Conservation (phyloP, 2,113 vertebrate genomes). For the Urocynchramus pylzowi region DNA sequence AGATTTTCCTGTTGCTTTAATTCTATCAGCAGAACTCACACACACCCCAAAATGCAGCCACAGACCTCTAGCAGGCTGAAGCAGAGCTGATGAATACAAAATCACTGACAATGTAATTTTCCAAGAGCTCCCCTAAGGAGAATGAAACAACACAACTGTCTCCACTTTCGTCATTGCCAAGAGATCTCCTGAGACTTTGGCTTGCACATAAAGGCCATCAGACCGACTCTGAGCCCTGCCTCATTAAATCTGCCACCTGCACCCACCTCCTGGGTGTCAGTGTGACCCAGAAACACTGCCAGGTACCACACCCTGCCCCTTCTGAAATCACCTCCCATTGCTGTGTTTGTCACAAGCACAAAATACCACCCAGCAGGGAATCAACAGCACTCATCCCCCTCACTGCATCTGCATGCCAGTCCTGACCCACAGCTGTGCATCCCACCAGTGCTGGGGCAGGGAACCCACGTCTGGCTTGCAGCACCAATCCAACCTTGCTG, state of each 20-base stretch:
- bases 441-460: neutral
- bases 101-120: neutral
- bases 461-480: neutral
- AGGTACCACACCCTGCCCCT: neutral
- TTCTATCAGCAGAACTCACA: neutral
- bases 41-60: neutral
- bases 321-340: neutral
- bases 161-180: neutral
- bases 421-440: neutral
- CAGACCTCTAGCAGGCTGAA: neutral
- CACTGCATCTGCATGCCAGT: neutral
- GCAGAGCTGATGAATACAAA: neutral
- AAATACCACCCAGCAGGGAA: neutral
- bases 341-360: neutral
- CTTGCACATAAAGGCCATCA: neutral
- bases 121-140: neutral
- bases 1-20: neutral
- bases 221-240: neutral
- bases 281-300: neutral
- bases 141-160: neutral
- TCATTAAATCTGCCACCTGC: conserved; percentile 23
- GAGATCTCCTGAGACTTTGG: neutral
- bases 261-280: neutral
- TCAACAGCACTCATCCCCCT: neutral
- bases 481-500: neutral